phyloP scores from a whole-genome alignment of 2,113 vertebrate species.

The Eleginops maclovinus region DNA sequence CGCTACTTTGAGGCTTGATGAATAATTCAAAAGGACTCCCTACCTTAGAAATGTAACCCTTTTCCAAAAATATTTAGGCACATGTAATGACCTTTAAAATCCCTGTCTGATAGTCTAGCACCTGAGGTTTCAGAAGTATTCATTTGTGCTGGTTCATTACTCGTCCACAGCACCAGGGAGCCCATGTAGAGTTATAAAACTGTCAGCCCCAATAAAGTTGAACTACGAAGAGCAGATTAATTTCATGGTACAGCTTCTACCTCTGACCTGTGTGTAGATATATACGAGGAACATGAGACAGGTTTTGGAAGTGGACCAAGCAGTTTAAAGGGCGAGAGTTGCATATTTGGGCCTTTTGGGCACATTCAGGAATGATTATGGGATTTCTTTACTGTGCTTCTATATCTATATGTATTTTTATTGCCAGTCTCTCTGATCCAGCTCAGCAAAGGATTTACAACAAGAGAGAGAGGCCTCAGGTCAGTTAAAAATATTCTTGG shows the following conservation, averaged over 20 bases:
- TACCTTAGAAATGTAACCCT: conserved; percentile 2
- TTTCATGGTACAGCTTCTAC: conserved; percentile 66
- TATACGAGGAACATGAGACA: conserved; percentile 66
- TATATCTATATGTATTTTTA: conserved; percentile 45
- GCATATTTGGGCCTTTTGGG: conserved; percentile 66
- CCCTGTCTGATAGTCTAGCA: conserved; percentile 46
- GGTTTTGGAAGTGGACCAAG: conserved; percentile 63
- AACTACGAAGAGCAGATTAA: conserved; percentile 63
- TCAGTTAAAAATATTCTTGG: conserved; percentile 32
- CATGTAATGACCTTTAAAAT: conserved; percentile 22
- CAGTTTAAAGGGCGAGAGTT: conserved; percentile 56
- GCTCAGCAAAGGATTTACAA: conserved; percentile 24
- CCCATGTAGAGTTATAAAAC: conserved; percentile 32
- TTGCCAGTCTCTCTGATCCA: conserved; percentile 40
- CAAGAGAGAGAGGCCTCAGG: background rate
- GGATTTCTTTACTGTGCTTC: conserved; percentile 69
- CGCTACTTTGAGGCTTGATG: conserved; percentile 5
- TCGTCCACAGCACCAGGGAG: conserved; percentile 46
- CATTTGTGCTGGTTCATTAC: conserved; percentile 51
- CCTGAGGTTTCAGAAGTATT: conserved; percentile 35
- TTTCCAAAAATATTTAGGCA: background rate
- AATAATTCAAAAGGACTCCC: conserved; percentile 57
- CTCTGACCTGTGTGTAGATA: conserved; percentile 61
- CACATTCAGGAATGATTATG: conserved; percentile 72
- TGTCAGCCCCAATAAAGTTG: conserved; percentile 74